phyloP scores from a whole-genome alignment of 2,888 invertebrate genomes.

The Athrips mouffetella region DNA sequence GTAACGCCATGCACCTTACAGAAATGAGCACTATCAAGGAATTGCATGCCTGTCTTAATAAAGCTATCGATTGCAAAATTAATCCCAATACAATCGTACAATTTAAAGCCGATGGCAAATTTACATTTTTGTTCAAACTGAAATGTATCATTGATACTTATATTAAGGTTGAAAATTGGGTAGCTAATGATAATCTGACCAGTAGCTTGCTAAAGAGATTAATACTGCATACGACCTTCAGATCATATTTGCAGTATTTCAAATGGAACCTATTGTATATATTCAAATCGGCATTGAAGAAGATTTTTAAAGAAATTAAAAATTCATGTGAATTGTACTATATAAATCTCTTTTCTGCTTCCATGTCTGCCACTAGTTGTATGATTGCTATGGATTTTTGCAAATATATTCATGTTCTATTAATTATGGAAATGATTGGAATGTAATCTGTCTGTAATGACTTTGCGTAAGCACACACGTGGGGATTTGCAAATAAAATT shows the following conservation, averaged over 20 bases:
- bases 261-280: too few relatives aligned
- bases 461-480: constrained; percentile 14
- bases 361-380: not conserved
- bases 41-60: constrained; percentile 14
- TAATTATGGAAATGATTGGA: constrained; percentile 19
- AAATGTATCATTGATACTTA: not conserved
- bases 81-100: constrained; percentile 21
- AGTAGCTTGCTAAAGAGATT: too few relatives aligned
- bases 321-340: too few relatives aligned
- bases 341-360: not conserved
- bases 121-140: not conserved
- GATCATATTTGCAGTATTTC: too few relatives aligned
- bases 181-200: not conserved
- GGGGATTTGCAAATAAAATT: constrained; percentile 12
- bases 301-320: too few relatives aligned
- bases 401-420: constrained; percentile 25
- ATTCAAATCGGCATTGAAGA: too few relatives aligned
- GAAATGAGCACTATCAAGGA: constrained; percentile 10
- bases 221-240: too few relatives aligned
- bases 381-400: constrained; percentile 25
- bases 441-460: constrained; percentile 8
- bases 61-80: constrained; percentile 21
- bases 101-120: not conserved
- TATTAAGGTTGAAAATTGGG: not conserved
- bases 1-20: not conserved